Evolutionary conservation across 2,888 invertebrate species (phyloP), one percentile per base, ranked within the genome.

Genomic region (Mythimna albipuncta): DNA sequence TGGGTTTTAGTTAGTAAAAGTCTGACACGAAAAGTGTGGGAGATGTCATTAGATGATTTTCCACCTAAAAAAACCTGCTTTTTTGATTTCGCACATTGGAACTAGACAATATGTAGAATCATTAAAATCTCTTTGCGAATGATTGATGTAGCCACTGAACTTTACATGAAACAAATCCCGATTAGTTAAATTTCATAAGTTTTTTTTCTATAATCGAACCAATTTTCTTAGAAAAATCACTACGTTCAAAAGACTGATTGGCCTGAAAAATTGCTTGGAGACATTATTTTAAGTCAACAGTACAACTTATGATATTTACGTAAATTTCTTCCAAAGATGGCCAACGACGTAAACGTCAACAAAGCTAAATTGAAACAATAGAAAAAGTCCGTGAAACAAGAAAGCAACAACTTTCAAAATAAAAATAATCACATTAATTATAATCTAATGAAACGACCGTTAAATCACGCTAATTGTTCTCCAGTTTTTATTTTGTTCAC

Each of bases 381-480:
- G 80, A 88, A 82, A 73, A 65, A 52, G 13, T 41, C 13, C 47
- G 64, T 72, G 69, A 72, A 88, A 85, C 81, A 85, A 85, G 84
- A 85, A 88, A 81, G 86, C 86, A 88, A 87, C 88, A 89, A 88
- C 88, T 88, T 89, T 44, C 11, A 68, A 82, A 79, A 86, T 82
- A 89, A 93, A 93, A 92, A 93, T 79, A 82, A 81, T 92, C 90
- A 90, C 92, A 94, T 95, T 94, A 93, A 94, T 96, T 95, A 94
- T 91, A 89, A 90, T 92, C 91, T 94, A 93, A 95, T 95, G 94
- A 95, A 95, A 95, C 89, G 93, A 90, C 92, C 94, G 92, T 96
- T 96, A 96, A 96, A 96, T 96, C 95, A 95, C 93, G 93, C 93
- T 94, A 96, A 96, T 95, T 95, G 95, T 94, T 93, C 91, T 92